Conservation (phyloP, 2,888 invertebrate genomes). For the Nemapogon koenigi region DNA sequence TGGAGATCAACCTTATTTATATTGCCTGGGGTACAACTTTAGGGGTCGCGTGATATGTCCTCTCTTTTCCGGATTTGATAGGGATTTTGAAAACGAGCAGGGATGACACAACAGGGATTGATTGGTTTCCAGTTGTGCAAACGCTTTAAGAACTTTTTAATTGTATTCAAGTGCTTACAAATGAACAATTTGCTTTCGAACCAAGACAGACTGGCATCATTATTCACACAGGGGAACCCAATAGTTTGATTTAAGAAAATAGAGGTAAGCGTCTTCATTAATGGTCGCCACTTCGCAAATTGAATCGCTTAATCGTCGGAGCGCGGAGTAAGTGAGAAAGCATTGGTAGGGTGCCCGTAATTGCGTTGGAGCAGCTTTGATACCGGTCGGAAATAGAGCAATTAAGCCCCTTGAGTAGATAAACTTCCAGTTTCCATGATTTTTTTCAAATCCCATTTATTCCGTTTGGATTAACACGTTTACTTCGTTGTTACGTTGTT, state of each 20-base stretch:
- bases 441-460: slow-evolving; percentile 1
- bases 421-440: slow-evolving; percentile 23
- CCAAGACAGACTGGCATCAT: too few species aligned
- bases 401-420: slow-evolving; percentile 31
- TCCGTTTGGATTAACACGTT: slow-evolving; percentile 1
- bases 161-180: too few species aligned
- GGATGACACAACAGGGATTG: too few species aligned
- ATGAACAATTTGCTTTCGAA: too few species aligned
- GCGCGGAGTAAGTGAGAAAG: slow-evolving; percentile 28
- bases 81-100: too few species aligned
- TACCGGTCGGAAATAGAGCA: slow-evolving; percentile 30
- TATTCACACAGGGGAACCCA: too few species aligned
- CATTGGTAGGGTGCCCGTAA: slow-evolving; percentile 33
- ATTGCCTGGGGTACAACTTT: too few species aligned
- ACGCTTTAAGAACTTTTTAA: too few species aligned
- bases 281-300: slow-evolving; percentile 44
- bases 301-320: slow-evolving; percentile 44
- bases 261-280: slow-evolving; percentile 19
- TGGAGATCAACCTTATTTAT: too few species aligned
- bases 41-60: too few species aligned
- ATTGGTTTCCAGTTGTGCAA: too few species aligned
- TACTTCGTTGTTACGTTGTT: background rate
- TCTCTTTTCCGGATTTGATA: too few species aligned
- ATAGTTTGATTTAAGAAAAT: slow-evolving; percentile 8
- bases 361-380: slow-evolving; percentile 39